phyloP scores from a whole-genome alignment of 2,797 vertebrate genomes.

The Kryptopterus vitreolus region DNA sequence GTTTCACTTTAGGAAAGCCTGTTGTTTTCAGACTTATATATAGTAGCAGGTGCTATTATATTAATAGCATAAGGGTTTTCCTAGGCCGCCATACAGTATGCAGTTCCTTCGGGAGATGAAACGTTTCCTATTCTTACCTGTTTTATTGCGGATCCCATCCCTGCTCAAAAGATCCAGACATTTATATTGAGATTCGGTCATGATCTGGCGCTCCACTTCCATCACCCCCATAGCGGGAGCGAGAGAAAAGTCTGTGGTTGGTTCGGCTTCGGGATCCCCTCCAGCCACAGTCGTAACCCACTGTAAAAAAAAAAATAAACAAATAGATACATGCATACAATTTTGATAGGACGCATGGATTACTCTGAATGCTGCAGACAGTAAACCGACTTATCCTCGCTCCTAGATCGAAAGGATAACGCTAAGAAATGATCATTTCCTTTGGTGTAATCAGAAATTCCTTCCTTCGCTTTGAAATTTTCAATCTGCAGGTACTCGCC shows the following conservation, averaged over 20 bases:
- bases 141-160: constrained; percentile 63
- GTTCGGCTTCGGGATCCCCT: constrained; percentile 47
- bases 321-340: no score
- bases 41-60: neutral
- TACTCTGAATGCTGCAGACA: neutral
- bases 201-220: constrained; percentile 56
- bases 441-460: neutral
- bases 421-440: neutral
- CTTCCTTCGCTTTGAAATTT: constrained; percentile 12
- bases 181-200: constrained; percentile 66
- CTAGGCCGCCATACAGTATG: neutral
- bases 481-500: neutral
- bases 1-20: neutral
- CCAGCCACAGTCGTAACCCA: constrained; percentile 34
- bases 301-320: constrained; percentile 49
- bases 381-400: neutral
- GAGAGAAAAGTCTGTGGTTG: constrained; percentile 60
- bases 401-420: neutral
- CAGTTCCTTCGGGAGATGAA: constrained; percentile 13
- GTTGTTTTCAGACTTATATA: neutral
- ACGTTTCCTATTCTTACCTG: constrained; percentile 61
- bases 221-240: constrained; percentile 56
- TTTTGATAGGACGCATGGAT: no score
- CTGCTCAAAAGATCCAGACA: constrained; percentile 66
- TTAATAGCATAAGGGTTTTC: constrained; percentile 8